Percentiles rank a stretch among this genome's conserved stretches.
These are phyloP conservation scores for Tanytarsus gracilentus DNA, from an alignment of 2,888 invertebrate species.

Conservation along the genomic window DNA sequence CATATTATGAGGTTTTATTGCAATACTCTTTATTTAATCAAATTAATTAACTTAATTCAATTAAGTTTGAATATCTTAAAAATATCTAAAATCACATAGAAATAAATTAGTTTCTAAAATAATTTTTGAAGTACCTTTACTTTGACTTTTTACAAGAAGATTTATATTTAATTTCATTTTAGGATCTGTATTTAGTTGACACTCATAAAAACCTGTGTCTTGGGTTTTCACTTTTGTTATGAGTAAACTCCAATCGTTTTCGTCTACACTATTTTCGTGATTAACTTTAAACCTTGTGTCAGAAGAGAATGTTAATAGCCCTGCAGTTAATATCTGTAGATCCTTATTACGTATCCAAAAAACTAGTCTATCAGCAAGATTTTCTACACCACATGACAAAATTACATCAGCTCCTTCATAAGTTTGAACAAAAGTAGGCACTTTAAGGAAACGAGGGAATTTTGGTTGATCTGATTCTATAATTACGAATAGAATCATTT, in stretches of 20 bases:
- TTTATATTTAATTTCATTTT: conserved; percentile 18
- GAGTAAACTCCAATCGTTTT: conserved; percentile 12
- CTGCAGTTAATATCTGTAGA: conserved; percentile 15
- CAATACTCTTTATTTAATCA: no score
- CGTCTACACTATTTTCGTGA: background rate
- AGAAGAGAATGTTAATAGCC: background rate
- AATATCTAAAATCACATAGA: no score
- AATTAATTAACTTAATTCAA: no score
- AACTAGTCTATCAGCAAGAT: conserved; percentile 3
- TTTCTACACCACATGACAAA: conserved; percentile 19
- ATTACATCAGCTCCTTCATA: conserved; percentile 14
- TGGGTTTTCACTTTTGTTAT: background rate
- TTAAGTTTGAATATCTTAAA: background rate
- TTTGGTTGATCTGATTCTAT: no score
- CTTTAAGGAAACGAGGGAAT: conserved; percentile 8
- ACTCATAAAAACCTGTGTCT: background rate
- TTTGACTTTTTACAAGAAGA: conserved; percentile 15
- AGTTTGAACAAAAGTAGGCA: background rate
- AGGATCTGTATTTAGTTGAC: conserved; percentile 16
- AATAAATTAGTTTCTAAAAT: background rate
- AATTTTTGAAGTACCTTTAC: background rate
- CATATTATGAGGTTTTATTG: no score
- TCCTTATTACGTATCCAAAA: conserved; percentile 16
- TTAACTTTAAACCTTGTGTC: conserved; percentile 1
- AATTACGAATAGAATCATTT: no score